Evolutionary conservation across 2,888 invertebrate species (phyloP), one percentile per base, ranked within the genome.

Genomic region (Biston stratarius): DNA sequence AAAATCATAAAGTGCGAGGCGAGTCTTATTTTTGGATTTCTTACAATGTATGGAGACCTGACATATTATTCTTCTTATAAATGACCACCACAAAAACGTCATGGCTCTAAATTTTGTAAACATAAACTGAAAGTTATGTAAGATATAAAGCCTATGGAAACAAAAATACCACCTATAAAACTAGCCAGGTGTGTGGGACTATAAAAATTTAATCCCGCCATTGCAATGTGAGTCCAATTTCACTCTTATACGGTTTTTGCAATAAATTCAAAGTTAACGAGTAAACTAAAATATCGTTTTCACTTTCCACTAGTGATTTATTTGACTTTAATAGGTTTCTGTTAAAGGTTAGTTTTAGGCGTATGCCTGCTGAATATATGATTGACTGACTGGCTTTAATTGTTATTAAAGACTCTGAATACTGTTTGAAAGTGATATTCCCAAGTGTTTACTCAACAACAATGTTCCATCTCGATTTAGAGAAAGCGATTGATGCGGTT

Each of bases 231-330:
- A 61, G 69, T 72, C 59, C 60, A 64, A 68, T 73, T 70, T 71
- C 67, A 53, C 57, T 61, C 47, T 57, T 44, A 70, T 72, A 71
- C 67, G 58, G 63, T 73, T 75, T 73, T 67, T 48, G 74, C 72
- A 61, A 73, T 76, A 75, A 75, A 75, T 74, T 69, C 69, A 36
- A 24, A 49, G 34, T 76, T 74, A 73, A 74, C 58, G 72, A 60
- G 57, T 44, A 40, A 61, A 24, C 52, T 57, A 69, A 68, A 69
- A 67, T 64, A 68, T 64, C 51, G 62, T 61, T 67, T 67, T 67
- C 67, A 55, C 61, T 66, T 70, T 64, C 53, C 33, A 45, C 33
- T 38, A 11, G 36, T 51, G 51, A 67, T 67, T 67, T 67, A 59
- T 67, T 10, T 49, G 58, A 63, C 38, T 67, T 67, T 52, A 34